These are phyloP conservation scores for Spialia ferax DNA, from an alignment of 2,888 invertebrate genomes.

Conservation along the genomic window DNA sequence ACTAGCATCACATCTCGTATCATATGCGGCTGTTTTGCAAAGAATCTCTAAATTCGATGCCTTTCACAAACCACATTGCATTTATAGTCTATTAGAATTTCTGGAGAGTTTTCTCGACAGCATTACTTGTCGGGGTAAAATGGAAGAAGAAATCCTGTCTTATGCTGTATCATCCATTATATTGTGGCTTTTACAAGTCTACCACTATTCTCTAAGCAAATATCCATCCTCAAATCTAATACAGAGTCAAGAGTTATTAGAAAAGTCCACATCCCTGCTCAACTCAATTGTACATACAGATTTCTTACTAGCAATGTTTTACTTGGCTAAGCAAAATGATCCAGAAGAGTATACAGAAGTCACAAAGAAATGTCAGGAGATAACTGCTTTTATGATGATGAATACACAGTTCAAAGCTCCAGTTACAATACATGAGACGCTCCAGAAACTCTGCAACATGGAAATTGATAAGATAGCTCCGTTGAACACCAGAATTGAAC, in stretches of 20 bases:
- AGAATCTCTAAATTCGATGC: constrained; percentile 96
- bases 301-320: constrained; percentile 93
- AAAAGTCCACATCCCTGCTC: constrained; percentile 90
- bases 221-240: constrained; percentile 77
- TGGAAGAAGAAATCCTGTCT: constrained; percentile 95
- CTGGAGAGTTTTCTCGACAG: constrained; percentile 90
- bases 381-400: constrained; percentile 87
- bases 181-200: constrained; percentile 93
- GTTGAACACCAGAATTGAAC: constrained; percentile 85
- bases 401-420: constrained; percentile 85
- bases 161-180: constrained; percentile 93
- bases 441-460: constrained; percentile 87
- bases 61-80: constrained; percentile 95
- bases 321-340: constrained; percentile 93
- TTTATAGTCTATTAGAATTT: constrained; percentile 94
- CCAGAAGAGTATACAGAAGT: constrained; percentile 89
- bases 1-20: constrained; percentile 95
- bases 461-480: constrained; percentile 88
- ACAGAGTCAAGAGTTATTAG: constrained; percentile 88
- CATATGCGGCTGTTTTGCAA: constrained; percentile 95
- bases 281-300: constrained; percentile 90
- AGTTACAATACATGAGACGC: constrained; percentile 86
- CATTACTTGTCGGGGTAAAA: constrained; percentile 91
- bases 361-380: constrained; percentile 92
- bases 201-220: constrained; percentile 82